Evolutionary conservation across 2,888 invertebrate genomes (phyloP), one percentile per base, ranked within the genome.

Genomic region (Eudemis profundana): DNA sequence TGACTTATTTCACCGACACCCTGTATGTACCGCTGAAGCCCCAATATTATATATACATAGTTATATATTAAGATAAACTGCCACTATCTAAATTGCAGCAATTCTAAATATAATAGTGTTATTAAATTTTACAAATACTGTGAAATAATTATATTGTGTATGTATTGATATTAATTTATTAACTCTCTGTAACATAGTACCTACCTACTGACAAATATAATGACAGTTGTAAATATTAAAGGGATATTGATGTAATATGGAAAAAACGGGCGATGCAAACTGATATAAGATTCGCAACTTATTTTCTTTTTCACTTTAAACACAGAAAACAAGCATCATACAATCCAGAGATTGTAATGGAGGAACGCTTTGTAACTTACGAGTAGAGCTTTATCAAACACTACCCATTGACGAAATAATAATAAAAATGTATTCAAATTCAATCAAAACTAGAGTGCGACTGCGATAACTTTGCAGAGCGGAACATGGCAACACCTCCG

Each of bases 21-120:
- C 15, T 15, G 36, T 54, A 68, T 57, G 15, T 62, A 66, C 51
- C 29, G 47, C 63, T 36, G 19, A 69, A 42, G 70, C 69, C 70
- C 70, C 70, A 70, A 69, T 60, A 46, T 61, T 62, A 51, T 14
- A 51, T 33, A 33, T 33, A 33, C 33, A 33, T 60, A 61, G 51
- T 54, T 38, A 44, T 21, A 36, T 29, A 42, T 21, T 42, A 36
- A 33, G 4, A 66, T 14, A 19, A 29, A 67, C 63, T 63, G 63
- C 63, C 63, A 49, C 56, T 56, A 19, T 29, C 14, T 42, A 42
- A 49, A 63, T 57, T 57, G 57, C 63, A 57, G 33, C 21, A 40
- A 57, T 50, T 64, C 63, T 61, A 65, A 65, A 61, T 51, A 60
- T 46, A 19, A 51, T 65, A 65, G 51, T 33, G 19, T 46, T 46